Evolutionary conservation across 2,888 invertebrate species (phyloP).

Genomic region (Perithous albicinctus): DNA sequence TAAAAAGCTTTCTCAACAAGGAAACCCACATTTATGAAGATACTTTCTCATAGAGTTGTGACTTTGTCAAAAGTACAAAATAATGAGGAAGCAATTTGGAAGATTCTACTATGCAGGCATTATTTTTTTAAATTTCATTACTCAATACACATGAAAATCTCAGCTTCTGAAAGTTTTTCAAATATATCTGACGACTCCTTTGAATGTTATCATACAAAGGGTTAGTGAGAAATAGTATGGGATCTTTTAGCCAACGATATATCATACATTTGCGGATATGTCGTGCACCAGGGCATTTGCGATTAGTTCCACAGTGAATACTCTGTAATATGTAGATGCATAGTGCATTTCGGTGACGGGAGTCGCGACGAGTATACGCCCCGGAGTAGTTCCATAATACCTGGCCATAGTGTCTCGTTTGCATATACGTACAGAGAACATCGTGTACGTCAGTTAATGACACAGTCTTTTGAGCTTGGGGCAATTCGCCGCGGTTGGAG

Average conservation of each 20-base stretch:
- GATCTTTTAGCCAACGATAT: constrained; percentile 2
- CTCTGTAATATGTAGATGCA: constrained; percentile 49
- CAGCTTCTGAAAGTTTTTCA: neutral
- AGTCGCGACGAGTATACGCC: constrained; percentile 31
- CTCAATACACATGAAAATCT: too few relatives aligned
- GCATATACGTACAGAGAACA: constrained; percentile 2
- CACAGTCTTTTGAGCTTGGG: constrained; percentile 61
- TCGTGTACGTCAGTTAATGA: constrained; percentile 59
- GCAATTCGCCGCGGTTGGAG: constrained; percentile 26
- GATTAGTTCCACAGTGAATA: constrained; percentile 48
- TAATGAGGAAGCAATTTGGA: too few relatives aligned
- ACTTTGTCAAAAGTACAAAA: too few relatives aligned
- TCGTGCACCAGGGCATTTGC: constrained; percentile 55
- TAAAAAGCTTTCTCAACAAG: too few relatives aligned
- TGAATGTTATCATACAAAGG: neutral
- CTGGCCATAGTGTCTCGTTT: constrained; percentile 1
- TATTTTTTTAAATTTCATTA: too few relatives aligned
- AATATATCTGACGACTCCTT: neutral
- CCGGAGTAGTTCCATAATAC: constrained; percentile 21
- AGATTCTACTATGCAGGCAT: too few relatives aligned
- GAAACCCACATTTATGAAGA: too few relatives aligned
- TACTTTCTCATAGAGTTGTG: too few relatives aligned
- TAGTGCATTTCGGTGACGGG: constrained; percentile 40
- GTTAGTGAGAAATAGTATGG: constrained; percentile 3
- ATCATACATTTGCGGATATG: constrained; percentile 20